Evolutionary conservation across 2,113 vertebrate species (phyloP).

Genomic region (Polypterus bichir): DNA sequence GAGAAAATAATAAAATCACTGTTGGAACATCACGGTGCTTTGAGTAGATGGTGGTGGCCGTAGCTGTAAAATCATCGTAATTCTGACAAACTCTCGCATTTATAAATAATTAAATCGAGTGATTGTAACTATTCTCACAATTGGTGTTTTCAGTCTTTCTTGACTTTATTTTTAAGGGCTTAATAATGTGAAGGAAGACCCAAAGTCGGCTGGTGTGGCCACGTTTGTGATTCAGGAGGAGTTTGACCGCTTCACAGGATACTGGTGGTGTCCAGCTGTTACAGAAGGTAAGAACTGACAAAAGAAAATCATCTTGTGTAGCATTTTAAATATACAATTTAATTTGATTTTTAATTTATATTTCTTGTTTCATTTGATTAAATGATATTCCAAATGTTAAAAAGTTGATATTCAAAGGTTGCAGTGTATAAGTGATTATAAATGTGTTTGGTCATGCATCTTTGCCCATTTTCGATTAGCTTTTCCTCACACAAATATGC

Average conservation of each 20-base stretch:
- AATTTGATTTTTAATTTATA: background rate
- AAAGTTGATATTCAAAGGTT: too few relatives aligned
- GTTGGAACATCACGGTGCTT: too few relatives aligned
- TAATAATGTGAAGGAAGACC: conserved; percentile 79
- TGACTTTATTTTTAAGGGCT: conserved; percentile 46
- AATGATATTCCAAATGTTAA: too few relatives aligned
- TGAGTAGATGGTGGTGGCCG: too few relatives aligned
- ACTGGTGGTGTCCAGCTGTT: conserved; percentile 87
- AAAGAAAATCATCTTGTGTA: background rate
- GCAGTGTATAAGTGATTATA: too few relatives aligned
- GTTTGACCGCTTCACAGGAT: conserved; percentile 91
- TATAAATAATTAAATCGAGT: background rate
- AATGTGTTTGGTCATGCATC: too few relatives aligned
- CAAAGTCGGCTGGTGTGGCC: conserved; percentile 85
- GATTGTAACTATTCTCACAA: background rate
- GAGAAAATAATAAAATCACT: too few relatives aligned
- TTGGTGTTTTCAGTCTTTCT: background rate
- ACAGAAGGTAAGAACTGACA: conserved; percentile 57
- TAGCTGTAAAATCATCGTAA: too few relatives aligned
- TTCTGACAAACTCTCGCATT: too few relatives aligned
- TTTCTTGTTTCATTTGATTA: too few relatives aligned
- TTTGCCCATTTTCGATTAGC: too few relatives aligned
- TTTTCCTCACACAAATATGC: too few relatives aligned
- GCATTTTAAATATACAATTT: background rate
- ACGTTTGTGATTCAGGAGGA: conserved; percentile 97